phyloP scores from a whole-genome alignment of 2,113 vertebrate genomes.

The Nycticryphes semicollaris region DNA sequence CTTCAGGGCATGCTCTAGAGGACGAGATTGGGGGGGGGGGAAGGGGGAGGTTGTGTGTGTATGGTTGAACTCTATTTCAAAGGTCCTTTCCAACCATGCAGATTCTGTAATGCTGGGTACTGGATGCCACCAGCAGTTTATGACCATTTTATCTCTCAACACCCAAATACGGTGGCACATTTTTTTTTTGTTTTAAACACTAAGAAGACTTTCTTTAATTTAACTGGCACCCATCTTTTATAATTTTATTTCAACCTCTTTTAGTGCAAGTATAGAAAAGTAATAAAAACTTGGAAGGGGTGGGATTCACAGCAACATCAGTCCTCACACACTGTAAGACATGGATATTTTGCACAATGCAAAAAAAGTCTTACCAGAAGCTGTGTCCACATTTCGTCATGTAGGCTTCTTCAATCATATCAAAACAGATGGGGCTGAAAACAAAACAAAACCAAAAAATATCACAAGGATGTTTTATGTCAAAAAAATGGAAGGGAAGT shows the following conservation, averaged over 20 bases:
- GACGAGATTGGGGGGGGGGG: too few relatives aligned
- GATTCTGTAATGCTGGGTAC: neutral
- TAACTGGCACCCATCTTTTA: neutral
- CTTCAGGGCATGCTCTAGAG: too few relatives aligned
- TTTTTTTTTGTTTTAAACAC: neutral
- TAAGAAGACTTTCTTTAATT: accelerated
- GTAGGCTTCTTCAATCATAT: conserved; percentile 99
- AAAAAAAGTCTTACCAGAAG: conserved; percentile 88
- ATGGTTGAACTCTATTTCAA: too few relatives aligned
- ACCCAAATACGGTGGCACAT: neutral
- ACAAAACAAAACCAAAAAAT: neutral
- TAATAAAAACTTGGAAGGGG: neutral
- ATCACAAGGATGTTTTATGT: neutral
- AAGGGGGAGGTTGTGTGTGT: too few relatives aligned
- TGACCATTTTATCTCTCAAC: neutral
- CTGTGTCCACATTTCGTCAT: conserved; percentile 99
- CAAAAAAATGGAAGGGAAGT: neutral
- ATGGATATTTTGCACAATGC: neutral
- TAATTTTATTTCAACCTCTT: neutral
- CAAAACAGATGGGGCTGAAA: conserved; percentile 97
- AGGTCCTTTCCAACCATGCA: too few relatives aligned
- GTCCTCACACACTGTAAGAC: neutral
- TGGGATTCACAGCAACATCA: neutral
- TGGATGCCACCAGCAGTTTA: neutral
- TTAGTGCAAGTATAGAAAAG: neutral